Evolutionary conservation across 2,113 vertebrate genomes (phyloP).

Genomic region (Donacobius atricapilla): DNA sequence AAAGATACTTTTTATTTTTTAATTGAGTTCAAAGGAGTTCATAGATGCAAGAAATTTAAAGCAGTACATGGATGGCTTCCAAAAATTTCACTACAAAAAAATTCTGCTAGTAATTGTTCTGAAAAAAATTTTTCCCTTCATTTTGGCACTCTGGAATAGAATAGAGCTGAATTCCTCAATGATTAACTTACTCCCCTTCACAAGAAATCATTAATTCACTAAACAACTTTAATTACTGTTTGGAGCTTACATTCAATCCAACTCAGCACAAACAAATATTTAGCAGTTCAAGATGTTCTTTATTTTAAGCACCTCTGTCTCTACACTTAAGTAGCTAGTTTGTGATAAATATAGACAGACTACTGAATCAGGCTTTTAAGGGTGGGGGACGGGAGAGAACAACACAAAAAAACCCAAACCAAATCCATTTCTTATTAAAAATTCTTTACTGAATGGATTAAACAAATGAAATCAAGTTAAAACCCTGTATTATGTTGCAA

Average conservation of each 20-base stretch:
- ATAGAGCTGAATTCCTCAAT: neutral
- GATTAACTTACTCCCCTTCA: neutral
- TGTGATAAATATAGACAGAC: neutral
- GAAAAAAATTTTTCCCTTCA: neutral
- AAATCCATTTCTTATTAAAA: neutral
- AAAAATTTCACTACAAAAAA: neutral
- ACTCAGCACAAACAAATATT: neutral
- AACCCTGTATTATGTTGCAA: neutral
- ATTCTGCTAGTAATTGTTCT: neutral
- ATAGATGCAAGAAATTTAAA: neutral
- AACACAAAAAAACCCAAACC: accelerated
- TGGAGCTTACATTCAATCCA: neutral
- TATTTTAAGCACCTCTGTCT: neutral
- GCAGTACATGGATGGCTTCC: neutral
- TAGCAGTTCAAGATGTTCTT: neutral
- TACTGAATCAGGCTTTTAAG: neutral
- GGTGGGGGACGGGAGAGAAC: accelerated
- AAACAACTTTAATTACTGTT: constrained; percentile 4
- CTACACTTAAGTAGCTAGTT: neutral
- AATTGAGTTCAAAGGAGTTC: neutral
- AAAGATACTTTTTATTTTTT: neutral
- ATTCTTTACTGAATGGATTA: neutral
- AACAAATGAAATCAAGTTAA: neutral
- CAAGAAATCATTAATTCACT: neutral
- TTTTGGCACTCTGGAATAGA: neutral